A percentile compares a stretch with the other conserved stretches of the same genome.
phyloP scores from a whole-genome alignment of 2,888 invertebrate genomes.

The Caenorhabditis plicata region DNA sequence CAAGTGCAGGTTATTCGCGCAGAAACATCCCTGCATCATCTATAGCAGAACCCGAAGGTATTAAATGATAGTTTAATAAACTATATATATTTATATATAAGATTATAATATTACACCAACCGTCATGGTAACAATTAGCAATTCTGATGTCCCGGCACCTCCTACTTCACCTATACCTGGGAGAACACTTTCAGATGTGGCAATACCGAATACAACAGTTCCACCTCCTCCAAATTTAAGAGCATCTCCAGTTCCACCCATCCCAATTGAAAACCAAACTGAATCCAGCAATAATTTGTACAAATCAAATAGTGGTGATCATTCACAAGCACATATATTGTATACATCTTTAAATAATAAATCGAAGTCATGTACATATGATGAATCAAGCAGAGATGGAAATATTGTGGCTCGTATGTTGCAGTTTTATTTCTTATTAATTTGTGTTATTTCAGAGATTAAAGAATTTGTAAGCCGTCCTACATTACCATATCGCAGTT shows the following conservation, averaged over 20 bases:
- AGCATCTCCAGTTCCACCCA: constrained; percentile 29
- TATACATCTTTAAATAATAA: no score
- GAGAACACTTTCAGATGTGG: constrained; percentile 11
- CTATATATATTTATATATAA: constrained; percentile 4
- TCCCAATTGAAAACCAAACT: constrained; percentile 16
- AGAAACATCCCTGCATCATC: no score
- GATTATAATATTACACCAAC: constrained; percentile 1
- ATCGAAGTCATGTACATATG: no score
- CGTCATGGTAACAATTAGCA: constrained; percentile 6
- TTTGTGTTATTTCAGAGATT: not conserved
- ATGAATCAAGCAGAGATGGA: no score
- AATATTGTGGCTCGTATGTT: no score
- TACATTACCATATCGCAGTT: constrained; percentile 17
- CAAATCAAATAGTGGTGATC: no score
- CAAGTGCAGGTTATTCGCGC: no score
- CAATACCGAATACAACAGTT: not conserved
- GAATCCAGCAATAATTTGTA: no score
- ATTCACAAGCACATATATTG: no score
- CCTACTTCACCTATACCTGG: constrained; percentile 61
- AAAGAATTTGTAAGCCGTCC: constrained; percentile 11
- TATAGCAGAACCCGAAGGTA: no score
- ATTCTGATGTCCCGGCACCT: constrained; percentile 43
- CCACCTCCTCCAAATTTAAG: constrained; percentile 28
- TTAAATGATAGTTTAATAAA: constrained; percentile 1
- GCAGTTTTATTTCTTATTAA: no score